Conservation (phyloP, 2,888 invertebrate species). For the Drosophila anomelani region DNA sequence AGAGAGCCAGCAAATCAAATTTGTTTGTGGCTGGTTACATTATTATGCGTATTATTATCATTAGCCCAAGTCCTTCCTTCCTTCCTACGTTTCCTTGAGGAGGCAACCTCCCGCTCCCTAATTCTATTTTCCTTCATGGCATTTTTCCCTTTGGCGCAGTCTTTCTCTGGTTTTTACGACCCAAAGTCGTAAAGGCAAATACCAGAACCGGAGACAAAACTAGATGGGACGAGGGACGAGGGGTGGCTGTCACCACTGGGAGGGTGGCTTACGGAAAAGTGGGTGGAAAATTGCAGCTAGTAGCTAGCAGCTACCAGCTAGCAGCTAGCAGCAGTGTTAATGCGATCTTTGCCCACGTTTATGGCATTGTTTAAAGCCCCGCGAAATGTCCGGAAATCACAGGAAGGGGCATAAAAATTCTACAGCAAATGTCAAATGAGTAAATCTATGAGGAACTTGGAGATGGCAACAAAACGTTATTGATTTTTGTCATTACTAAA, state of each 20-base stretch:
- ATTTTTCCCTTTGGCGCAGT: slow-evolving; percentile 14
- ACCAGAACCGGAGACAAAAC: slow-evolving; percentile 31
- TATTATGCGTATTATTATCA: slow-evolving; percentile 55
- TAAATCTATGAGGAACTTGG: neutral
- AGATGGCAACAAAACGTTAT: neutral
- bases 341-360: slow-evolving; percentile 77
- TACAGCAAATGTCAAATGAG: slow-evolving; percentile 5
- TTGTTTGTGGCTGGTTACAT: slow-evolving; percentile 49
- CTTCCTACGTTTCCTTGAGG: slow-evolving; percentile 8
- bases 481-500: neutral
- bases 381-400: slow-evolving; percentile 29
- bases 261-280: neutral
- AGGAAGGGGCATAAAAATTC: slow-evolving; percentile 28
- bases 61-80: slow-evolving; percentile 49
- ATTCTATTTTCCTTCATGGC: slow-evolving; percentile 47
- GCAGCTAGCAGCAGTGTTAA: slow-evolving; percentile 62
- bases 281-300: slow-evolving; percentile 19
- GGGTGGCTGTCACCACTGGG: slow-evolving; percentile 2
- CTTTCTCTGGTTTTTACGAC: slow-evolving; percentile 43
- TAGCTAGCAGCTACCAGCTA: slow-evolving; percentile 15
- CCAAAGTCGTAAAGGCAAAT: slow-evolving; percentile 49
- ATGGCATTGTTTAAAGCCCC: slow-evolving; percentile 69
- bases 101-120: slow-evolving; percentile 22
- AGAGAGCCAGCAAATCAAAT: slow-evolving; percentile 44
- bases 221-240: neutral